Base-by-base conservation (phyloP, 2,797 vertebrate species). In the Hoplostethus mediterraneus region DNA sequence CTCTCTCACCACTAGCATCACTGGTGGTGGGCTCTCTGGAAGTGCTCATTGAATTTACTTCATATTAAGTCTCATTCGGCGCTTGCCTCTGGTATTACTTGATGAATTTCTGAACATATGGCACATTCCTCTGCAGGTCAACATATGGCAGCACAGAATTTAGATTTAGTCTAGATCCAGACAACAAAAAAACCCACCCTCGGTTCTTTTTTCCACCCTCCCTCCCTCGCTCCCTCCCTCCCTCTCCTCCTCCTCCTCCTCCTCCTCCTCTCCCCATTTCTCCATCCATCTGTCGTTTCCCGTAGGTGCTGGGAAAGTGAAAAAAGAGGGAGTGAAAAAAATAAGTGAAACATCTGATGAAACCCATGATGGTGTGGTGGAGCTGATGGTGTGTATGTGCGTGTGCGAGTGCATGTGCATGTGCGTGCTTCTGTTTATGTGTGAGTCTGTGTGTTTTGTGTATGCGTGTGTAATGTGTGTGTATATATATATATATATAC, bases 221-320 rank as follows among this genome's bases (percentile, higher is more conserved):
- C 48, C 12, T 40, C 47, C 11, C 38, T 44, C 49, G 21, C 21
- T 21, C 21, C 21, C 21, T 21, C 21, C 21, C 21, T 21, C 21
- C 21, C 21, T 21, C 21, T 21, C 21, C 21, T 21, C 21, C 21
- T 40, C 25, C 58, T 47, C 44, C 58, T 30, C 17, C 62, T 48
- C 51, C 38, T 28, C 33, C 12, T 61, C 31, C 64, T 44, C 62
- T 49, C 71, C 80, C 71, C 75, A 81, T 73, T 67, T 64, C 63
- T 76, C 74, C 60, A 76, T 87, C 91, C 89, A 92, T 92, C 89
- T 93, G 91, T 90, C 70, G 52, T 73, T 81, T 82, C 83, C 76
- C 51, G 36, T 73, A 38, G 64, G 79, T 59, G 79, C 79, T 69
- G 62, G 56, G 49, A 79, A 73, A 84, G 69, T 75, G 77, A 84